phyloP scores from a whole-genome alignment of 1,140 invertebrate species.

The Drosophila seguyi region DNA sequence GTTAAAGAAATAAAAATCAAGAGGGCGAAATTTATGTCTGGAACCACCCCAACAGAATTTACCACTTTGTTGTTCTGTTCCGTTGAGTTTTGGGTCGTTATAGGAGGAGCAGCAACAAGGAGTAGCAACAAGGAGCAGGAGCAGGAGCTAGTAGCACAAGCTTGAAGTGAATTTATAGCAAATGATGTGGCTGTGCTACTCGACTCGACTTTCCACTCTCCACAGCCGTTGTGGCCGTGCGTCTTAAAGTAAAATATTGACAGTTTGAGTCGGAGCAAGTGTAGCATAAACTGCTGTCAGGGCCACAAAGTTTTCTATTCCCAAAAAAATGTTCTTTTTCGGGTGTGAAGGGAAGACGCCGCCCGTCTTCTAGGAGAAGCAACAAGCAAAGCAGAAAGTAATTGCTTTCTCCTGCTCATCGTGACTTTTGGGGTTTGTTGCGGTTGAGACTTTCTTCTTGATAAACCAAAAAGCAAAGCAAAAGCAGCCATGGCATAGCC shows the following conservation, averaged over 20 bases:
- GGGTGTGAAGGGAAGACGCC: background rate
- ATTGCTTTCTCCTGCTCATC: slow-evolving; percentile 73
- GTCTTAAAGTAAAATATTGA: slow-evolving; percentile 81
- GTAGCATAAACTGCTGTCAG: slow-evolving; percentile 74
- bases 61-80: slow-evolving; percentile 41
- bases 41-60: slow-evolving; percentile 34
- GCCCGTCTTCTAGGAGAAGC: slow-evolving; percentile 49
- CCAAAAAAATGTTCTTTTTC: background rate
- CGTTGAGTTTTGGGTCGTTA: slow-evolving; percentile 45
- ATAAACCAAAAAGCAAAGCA: slow-evolving; percentile 21
- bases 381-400: slow-evolving; percentile 76
- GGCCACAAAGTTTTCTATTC: slow-evolving; percentile 62
- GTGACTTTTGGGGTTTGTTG: slow-evolving; percentile 52
- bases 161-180: slow-evolving; percentile 75
- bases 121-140: background rate
- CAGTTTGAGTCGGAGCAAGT: slow-evolving; percentile 74
- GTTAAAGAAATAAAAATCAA: slow-evolving; percentile 17
- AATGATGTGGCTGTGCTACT: slow-evolving; percentile 63
- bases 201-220: slow-evolving; percentile 17
- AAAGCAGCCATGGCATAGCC: slow-evolving; percentile 13
- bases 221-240: slow-evolving; percentile 32
- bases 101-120: slow-evolving; percentile 11
- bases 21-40: slow-evolving; percentile 31
- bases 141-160: slow-evolving; percentile 1
- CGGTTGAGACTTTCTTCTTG: slow-evolving; percentile 34